A percentile compares a stretch with the other conserved stretches of the same genome.
These are phyloP conservation scores for Petrocephalus microphthalmus DNA, from an alignment of 2,113 vertebrate species.

Conservation along the genomic window DNA sequence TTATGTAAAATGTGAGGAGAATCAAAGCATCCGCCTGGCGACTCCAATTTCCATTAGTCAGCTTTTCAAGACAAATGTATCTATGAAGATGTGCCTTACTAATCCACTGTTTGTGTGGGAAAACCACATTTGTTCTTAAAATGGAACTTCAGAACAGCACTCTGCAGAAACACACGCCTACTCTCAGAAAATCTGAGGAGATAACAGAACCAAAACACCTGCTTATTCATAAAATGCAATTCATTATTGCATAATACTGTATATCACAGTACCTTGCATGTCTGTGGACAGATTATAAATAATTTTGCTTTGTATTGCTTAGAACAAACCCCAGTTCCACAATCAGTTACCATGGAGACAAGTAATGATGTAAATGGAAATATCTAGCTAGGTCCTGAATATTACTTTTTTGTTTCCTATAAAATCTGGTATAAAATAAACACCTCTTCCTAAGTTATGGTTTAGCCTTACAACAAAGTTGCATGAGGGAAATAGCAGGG, in stretches of 20 bases:
- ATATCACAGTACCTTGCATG: background rate
- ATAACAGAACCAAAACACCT: constrained; percentile 17
- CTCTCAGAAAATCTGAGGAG: background rate
- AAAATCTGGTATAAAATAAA: background rate
- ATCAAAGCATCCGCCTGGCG: background rate
- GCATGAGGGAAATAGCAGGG: background rate
- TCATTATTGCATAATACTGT: constrained; percentile 8
- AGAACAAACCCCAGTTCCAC: background rate
- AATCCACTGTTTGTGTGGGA: background rate
- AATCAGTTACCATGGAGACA: constrained; percentile 24
- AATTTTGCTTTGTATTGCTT: background rate
- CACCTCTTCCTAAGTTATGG: background rate
- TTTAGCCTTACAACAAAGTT: background rate
- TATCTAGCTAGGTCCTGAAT: constrained; percentile 12
- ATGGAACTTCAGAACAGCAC: constrained; percentile 6
- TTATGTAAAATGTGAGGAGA: background rate
- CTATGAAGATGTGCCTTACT: background rate
- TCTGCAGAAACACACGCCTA: constrained; percentile 22
- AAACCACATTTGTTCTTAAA: constrained; percentile 13
- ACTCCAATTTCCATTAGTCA: background rate
- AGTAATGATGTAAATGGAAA: constrained; percentile 13
- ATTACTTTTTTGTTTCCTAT: background rate
- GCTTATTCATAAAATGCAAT: constrained; percentile 13
- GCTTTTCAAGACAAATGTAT: background rate
- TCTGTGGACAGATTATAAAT: background rate